These are phyloP conservation scores for Cybosia mesomella DNA, from an alignment of 2,888 invertebrate genomes.

Conservation along the genomic window DNA sequence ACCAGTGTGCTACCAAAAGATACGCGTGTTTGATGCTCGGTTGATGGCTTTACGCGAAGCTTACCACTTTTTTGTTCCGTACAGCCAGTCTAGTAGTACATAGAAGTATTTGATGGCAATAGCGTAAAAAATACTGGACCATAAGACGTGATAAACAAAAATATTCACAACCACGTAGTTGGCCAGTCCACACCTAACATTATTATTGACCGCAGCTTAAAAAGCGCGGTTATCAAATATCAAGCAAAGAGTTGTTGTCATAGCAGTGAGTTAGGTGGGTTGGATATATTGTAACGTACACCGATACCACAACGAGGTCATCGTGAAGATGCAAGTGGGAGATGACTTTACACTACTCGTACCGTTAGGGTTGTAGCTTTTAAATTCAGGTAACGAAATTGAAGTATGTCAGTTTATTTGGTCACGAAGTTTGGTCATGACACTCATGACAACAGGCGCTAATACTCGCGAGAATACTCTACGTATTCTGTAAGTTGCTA, in stretches of 20 bases:
- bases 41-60: background rate
- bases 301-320: conserved; percentile 53
- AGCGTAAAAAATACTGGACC: background rate
- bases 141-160: background rate
- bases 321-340: conserved; percentile 34
- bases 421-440: too few relatives aligned
- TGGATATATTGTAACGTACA: conserved; percentile 41
- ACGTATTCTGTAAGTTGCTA: background rate
- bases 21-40: background rate
- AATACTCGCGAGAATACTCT: background rate
- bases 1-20: background rate
- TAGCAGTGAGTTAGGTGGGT: conserved; percentile 20
- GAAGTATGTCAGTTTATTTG: conserved; percentile 8
- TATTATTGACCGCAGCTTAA: conserved; percentile 35
- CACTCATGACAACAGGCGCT: too few relatives aligned
- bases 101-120: background rate
- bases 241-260: conserved; percentile 18
- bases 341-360: conserved; percentile 41
- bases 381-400: conserved; percentile 12
- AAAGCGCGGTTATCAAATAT: conserved; percentile 43
- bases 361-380: conserved; percentile 44
- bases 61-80: too few relatives aligned
- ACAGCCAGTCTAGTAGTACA: too few relatives aligned
- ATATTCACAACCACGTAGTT: conserved; percentile 5
- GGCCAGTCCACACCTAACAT: conserved; percentile 19